These are phyloP conservation scores for Eonycteris spelaea DNA, from an alignment of 2,113 vertebrate genomes.

Conservation along the genomic window DNA sequence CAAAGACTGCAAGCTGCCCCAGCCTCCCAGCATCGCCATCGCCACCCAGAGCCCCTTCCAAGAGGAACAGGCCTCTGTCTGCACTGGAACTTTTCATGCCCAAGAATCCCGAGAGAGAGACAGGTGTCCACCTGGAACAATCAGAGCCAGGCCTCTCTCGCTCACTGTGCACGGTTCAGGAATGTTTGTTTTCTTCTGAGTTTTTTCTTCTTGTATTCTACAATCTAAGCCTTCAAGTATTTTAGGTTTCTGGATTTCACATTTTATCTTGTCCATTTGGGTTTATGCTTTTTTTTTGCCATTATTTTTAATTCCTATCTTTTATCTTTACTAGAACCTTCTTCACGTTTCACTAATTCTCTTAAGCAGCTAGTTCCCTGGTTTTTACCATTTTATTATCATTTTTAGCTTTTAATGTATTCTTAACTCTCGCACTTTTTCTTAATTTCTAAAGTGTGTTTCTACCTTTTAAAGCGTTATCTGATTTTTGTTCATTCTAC, in stretches of 20 bases:
- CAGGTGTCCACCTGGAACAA: accelerated
- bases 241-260: neutral
- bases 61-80: neutral
- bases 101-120: neutral
- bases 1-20: neutral
- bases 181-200: neutral
- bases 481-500: neutral
- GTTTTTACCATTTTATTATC: neutral
- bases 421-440: neutral
- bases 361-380: neutral
- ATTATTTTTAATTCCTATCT: neutral
- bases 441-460: neutral
- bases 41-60: neutral
- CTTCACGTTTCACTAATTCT: neutral
- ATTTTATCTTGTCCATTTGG: neutral
- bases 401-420: neutral
- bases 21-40: neutral
- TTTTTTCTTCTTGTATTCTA: neutral
- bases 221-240: neutral
- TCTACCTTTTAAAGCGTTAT: neutral
- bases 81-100: neutral
- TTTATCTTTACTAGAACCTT: neutral
- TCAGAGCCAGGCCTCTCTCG: neutral
- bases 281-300: neutral
- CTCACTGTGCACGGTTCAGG: neutral